phyloP scores from a whole-genome alignment of 2,113 vertebrate genomes.

The Dascyllus trimaculatus region DNA sequence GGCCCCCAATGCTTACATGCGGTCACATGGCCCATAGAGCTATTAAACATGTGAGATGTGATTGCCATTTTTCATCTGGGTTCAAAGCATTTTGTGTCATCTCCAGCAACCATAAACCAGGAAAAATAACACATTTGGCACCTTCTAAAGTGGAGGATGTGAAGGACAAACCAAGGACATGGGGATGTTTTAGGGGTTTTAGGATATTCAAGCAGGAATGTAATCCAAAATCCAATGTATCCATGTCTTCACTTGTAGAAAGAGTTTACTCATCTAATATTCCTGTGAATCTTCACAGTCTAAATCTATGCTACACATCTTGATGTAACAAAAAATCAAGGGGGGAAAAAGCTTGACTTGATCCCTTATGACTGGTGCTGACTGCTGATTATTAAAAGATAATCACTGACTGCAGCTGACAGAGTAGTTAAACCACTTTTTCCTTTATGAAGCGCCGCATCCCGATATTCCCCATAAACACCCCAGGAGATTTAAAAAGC shows the following conservation, averaged over 20 bases:
- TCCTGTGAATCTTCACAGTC: neutral
- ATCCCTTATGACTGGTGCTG: neutral
- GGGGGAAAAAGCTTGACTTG: neutral
- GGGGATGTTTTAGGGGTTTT: constrained; percentile 38
- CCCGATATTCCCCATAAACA: constrained; percentile 19
- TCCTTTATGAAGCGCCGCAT: neutral
- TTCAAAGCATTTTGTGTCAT: constrained; percentile 27
- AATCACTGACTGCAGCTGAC: constrained; percentile 19
- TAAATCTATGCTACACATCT: neutral
- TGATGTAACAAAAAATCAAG: neutral
- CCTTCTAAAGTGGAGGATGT: constrained; percentile 51
- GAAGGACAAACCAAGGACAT: constrained; percentile 85
- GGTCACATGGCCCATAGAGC: constrained; percentile 58
- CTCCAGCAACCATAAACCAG: neutral
- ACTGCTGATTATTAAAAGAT: constrained; percentile 29
- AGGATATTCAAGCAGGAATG: constrained; percentile 7
- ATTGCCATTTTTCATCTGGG: constrained; percentile 29
- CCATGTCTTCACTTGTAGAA: neutral
- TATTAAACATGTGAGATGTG: constrained; percentile 39
- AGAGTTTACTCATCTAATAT: neutral
- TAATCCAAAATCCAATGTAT: neutral
- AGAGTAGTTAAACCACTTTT: constrained; percentile 20
- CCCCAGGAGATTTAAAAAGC: constrained; percentile 37
- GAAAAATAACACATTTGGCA: constrained; percentile 26
- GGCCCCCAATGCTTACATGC: constrained; percentile 26